Evolutionary conservation across 2,888 invertebrate species (phyloP), one percentile per base, ranked within the genome.

Genomic region (Watsonalla cultraria): DNA sequence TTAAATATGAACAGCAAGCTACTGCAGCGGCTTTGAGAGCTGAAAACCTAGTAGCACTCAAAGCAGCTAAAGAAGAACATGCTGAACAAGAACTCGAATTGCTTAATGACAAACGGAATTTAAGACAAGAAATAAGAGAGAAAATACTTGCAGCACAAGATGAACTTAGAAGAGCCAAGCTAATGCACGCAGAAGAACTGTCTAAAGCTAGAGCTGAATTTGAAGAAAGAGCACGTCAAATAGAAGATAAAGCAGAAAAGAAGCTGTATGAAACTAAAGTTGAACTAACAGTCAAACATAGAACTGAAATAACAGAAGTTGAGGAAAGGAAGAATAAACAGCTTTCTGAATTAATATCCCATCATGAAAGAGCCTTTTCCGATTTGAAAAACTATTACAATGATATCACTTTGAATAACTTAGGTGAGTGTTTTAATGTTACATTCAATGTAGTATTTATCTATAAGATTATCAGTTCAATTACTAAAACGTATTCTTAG

Each of bases 341-440:
- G 76, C 93, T 98, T 5, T 93, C 94, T 8, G 94, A 94, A 45
- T 84, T 98, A 57, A 96, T 96, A 61, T 91, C 93, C 42, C 94
- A 95, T 70, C 98, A 99, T 74, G 97, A 97, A 60, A 93, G 93
- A 66, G 95, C 96, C 0, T 97, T 97, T 77, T 92, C 94, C 47
- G 97, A 98, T 78, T 94, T 98, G 87, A 98, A 98, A 80, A 96
- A 95, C 81, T 98, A 98, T 85, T 99, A 98, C 76, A 98, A 98
- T 72, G 97, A 98, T 70, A 98, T 98, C 52, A 97, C 97, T 0
- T 89, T 97, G 11, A 98, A 98, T 80, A 98, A 98, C 84, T 91
- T 98, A 62, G 96, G 97, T 86, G 60, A 69, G 74, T 55, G 33
- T 7, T 35, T 53, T 8, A 35, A 48, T 47, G 7, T n/a, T 34